These are phyloP conservation scores for Cervus canadensis DNA, from an alignment of 2,113 vertebrate species.

Conservation along the genomic window DNA sequence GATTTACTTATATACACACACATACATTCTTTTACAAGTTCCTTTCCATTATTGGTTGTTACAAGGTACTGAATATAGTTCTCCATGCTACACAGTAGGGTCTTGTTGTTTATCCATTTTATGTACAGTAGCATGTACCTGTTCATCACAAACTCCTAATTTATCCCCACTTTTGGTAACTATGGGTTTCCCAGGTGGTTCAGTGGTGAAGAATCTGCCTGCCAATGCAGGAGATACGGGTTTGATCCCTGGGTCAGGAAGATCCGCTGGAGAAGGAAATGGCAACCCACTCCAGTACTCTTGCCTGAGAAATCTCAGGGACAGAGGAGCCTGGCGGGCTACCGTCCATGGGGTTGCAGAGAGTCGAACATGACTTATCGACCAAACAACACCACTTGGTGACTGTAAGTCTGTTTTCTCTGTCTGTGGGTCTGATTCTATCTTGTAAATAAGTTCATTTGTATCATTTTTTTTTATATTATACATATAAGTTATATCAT, in stretches of 20 bases:
- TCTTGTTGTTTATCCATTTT: not conserved
- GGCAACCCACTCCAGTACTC: not conserved
- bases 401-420: not conserved
- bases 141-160: not conserved
- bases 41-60: not conserved
- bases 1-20: not conserved
- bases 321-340: not conserved
- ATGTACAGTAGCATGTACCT: not conserved
- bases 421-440: not conserved
- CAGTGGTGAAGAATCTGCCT: not conserved
- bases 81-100: not conserved
- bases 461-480: not conserved
- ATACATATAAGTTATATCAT: not conserved
- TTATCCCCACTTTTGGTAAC: not conserved
- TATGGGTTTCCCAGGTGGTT: not conserved
- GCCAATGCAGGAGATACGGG: not conserved
- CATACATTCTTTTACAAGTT: not conserved
- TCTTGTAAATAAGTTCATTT: not conserved
- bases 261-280: not conserved
- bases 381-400: not conserved
- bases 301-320: not conserved
- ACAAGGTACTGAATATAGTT: not conserved
- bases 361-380: not conserved
- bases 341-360: not conserved
- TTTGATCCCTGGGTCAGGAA: not conserved